Evolutionary conservation across 2,888 invertebrate species (phyloP), one percentile per base, ranked within the genome.

Genomic region (Alviniconcha strummeri): DNA sequence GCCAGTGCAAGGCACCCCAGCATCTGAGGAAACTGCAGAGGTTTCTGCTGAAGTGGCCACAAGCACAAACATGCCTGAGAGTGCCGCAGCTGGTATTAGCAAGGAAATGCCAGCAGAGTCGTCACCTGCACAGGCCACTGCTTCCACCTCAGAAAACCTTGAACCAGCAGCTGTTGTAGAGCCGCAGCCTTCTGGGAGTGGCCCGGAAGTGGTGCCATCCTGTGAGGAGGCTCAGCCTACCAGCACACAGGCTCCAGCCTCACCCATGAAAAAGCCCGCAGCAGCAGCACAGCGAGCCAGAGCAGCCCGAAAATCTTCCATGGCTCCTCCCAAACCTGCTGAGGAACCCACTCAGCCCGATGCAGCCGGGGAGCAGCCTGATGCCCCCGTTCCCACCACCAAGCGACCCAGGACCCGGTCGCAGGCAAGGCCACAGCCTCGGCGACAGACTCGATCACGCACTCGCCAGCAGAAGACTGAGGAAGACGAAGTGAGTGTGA

Each of bases 371-470:
- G 60, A 60, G 8, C 13, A 82, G n/a, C 76, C 36, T 54, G 57
- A 60, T 9, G 13, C n/a, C 4, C 36, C 74, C 11, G 13, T 36
- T 15, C 13, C 71, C 5, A 7, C 81, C 19, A 9, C 81, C 71
- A 81, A 55, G 52, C 72, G 81, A 56, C 72, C 57, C 4, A 55
- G 60, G 11, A 82, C 82, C 15, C 64, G 82, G 5, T 64, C 82
- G 54, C 82, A 75, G 54, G 54, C 55, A 13, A 19, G 82, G 17
- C 57, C 57, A 15, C 75, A 52, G 54, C 52, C 82, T 19, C 74
- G 54, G 81, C 57, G 56, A 17, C 82, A 75, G 75, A 75, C 82
- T 9, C 52, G 64, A 54, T 75, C 75, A 60, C 82, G 64, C 15
- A 82, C 82, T 9, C 64, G 76, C 54, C 75, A 82, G 55, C 75